Evolutionary conservation across 1,140 invertebrate species (phyloP), one percentile per base, ranked within the genome.

Genomic region (Bombus huntii): DNA sequence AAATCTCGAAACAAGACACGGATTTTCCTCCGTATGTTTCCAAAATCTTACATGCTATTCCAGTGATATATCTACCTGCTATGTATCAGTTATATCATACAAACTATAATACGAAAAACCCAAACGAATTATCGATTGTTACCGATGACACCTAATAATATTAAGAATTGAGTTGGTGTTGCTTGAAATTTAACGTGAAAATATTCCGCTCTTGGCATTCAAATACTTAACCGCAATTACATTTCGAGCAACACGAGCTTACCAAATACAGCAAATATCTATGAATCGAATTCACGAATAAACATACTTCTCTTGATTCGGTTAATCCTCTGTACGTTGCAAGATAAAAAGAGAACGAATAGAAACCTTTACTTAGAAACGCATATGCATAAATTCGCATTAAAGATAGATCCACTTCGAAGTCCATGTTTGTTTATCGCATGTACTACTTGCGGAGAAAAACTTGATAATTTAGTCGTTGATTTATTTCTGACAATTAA

Each of bases 11-110:
- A 79, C 22, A 2, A 39, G 28, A 62, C 62, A 70, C 39, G 42
- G 5, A 79, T 62, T 57, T 86, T 77, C 62, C 47, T 66, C 73
- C 37, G 37, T 65, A 37, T 71, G 57, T 53, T 89, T 75, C 37
- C 75, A 62, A 57, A 62, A 44, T 83, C 78, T 70, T 75, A 15
- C 74, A 79, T 53, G 44, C 6, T 74, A 68, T 65, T 81, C 13
- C 66, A 79, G n/a, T 88, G 65, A 87, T 83, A 74, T 74, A 53
- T 83, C 37, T 31, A 80, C 22, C 15, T 65, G 15, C 53, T 57
- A 28, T 88, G 25, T 85, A 81, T 73, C 22, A 68, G 66, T 81
- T 59, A 53, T 47, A 53, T 66, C 59, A 39, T 34, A 59, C 39
- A 6, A 85, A 57, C 10, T 75, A n/a, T 62, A 39, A 39, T 77